Base-by-base conservation (phyloP, 2,113 vertebrate species). In the Coturnix japonica region DNA sequence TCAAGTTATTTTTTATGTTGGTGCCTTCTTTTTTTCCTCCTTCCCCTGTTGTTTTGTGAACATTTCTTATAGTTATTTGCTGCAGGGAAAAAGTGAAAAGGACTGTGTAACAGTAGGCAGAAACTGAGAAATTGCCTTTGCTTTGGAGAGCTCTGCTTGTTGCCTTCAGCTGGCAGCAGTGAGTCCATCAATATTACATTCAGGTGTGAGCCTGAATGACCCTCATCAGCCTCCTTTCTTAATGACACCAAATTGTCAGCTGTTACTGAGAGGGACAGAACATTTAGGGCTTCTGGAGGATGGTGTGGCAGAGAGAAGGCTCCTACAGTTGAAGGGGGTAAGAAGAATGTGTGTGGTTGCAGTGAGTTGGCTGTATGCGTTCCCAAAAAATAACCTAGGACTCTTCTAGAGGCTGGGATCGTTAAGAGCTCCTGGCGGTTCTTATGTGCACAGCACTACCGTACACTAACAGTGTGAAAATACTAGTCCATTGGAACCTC, bases 1-100 rank as follows among this genome's bases (percentile, higher is more conserved):
- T 67, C 47, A 9, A 56, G 33, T 77, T 75, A 60, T 59, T 91
- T 85, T 73, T 87, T 1, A 1, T 43, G 44, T 54, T 88, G 37
- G 7, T 57, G 12, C 18, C 33, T 3, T 54, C 20, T 17, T 1
- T 74, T 56, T 72, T 54, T 54, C 54, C 19, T 19, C 7, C 60
- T 17, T 69, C 16, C 33, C 11, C 15, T 23, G 33, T 63, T 90
- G 54, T 20, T 88, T 56, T 60, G 47, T 74, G 89, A 90, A 72
- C 63, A 41, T 67, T 90, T 89, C 47, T 83, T 81, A 80, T 11
- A 26, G 39, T 64, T 86, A n/a, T n/a, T 81, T 90, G 66, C 87
- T 89, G 30, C 30, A 41, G 61, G 47, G 37, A 71, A 72, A 75
- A 86, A 47, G 31, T 49, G 69, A 66, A 63, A 77, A 23, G 4